phyloP scores from a whole-genome alignment of 2,797 vertebrate genomes.

The Melanotaenia pygmaea region DNA sequence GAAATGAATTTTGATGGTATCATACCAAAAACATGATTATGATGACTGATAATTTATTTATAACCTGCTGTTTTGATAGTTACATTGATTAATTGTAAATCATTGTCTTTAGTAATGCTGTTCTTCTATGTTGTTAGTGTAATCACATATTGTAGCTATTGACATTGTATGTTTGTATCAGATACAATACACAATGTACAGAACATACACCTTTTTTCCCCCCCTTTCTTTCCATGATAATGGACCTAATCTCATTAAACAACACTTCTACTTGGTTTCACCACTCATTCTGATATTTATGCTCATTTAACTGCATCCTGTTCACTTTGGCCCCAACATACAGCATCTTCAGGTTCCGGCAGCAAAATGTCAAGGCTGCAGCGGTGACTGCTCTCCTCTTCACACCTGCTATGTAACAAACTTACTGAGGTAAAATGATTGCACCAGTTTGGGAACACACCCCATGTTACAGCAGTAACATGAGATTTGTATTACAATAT shows the following conservation, averaged over 20 bases:
- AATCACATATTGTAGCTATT: slow-evolving; percentile 84
- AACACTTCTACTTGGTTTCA: slow-evolving; percentile 74
- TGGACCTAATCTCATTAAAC: slow-evolving; percentile 83
- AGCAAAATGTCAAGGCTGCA: slow-evolving; percentile 24
- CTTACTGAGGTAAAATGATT: not conserved
- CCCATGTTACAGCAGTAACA: slow-evolving; percentile 27
- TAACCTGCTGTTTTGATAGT: slow-evolving; percentile 83
- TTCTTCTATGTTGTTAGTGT: slow-evolving; percentile 85
- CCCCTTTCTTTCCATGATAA: slow-evolving; percentile 63
- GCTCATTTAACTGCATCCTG: slow-evolving; percentile 59
- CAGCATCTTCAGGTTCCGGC: slow-evolving; percentile 23
- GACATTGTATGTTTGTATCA: slow-evolving; percentile 82
- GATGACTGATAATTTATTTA: slow-evolving; percentile 84
- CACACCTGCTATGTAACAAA: slow-evolving; percentile 1
- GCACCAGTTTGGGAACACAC: not conserved
- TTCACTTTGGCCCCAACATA: slow-evolving; percentile 51
- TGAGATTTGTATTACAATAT: not conserved
- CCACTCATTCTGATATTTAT: slow-evolving; percentile 61
- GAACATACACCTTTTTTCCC: slow-evolving; percentile 68
- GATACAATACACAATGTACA: slow-evolving; percentile 74
- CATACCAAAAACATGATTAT: slow-evolving; percentile 81
- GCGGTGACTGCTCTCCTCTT: slow-evolving; percentile 5
- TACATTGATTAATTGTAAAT: slow-evolving; percentile 83
- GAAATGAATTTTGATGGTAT: slow-evolving; percentile 77
- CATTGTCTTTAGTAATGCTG: slow-evolving; percentile 85